phyloP scores from a whole-genome alignment of 92 coral and sea anemone species.

The Epizoanthus rinbou region DNA sequence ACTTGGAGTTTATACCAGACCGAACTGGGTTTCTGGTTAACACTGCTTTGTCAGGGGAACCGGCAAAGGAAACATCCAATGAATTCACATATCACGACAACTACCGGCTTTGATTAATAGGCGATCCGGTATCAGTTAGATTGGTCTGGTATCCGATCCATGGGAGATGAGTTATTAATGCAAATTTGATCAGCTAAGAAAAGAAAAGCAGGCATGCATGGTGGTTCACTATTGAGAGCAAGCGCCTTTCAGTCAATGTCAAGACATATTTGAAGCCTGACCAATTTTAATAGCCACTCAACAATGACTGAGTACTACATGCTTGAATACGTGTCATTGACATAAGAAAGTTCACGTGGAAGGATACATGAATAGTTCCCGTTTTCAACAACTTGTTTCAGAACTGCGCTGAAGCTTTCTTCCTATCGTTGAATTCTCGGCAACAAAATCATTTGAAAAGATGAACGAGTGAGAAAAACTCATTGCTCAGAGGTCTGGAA shows the following conservation, averaged over 20 bases:
- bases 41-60: not conserved
- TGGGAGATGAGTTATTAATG: conserved; percentile 40
- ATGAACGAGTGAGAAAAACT: too few relatives aligned
- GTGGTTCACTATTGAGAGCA: conserved; percentile 1
- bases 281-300: not conserved
- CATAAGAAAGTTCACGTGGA: not conserved
- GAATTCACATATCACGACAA: not conserved
- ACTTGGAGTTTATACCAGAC: too few relatives aligned
- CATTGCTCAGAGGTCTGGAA: conserved; percentile 30
- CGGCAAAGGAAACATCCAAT: not conserved
- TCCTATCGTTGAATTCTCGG: too few relatives aligned
- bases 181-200: conserved; percentile 22
- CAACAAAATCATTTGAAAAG: too few relatives aligned
- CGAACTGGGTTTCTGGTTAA: too few relatives aligned
- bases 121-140: conserved; percentile 37
- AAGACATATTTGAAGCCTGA: not conserved
- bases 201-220: conserved; percentile 24
- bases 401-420: not conserved
- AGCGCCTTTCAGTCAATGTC: conserved; percentile 26
- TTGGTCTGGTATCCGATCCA: conserved; percentile 41
- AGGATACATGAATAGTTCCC: conserved; percentile 7
- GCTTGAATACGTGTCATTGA: conserved; percentile 31
- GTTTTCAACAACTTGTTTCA: conserved; percentile 7
- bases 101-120: conserved; percentile 43
- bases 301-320: not conserved